Percentiles rank a stretch among this genome's conserved stretches.
phyloP scores from a whole-genome alignment of 2,888 invertebrate genomes.

The Cerceris ruficornis region DNA sequence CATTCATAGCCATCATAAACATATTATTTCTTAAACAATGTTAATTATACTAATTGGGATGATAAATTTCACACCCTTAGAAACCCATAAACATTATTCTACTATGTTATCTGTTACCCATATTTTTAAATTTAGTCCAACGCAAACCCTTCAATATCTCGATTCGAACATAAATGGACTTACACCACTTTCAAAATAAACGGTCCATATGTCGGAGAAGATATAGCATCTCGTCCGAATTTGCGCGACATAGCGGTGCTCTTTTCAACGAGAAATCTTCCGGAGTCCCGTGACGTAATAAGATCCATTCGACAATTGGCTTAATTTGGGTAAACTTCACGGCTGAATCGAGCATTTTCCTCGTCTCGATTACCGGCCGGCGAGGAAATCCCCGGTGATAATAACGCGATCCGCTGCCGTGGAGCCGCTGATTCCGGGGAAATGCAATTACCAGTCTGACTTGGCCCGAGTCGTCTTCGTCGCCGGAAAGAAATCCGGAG shows the following conservation, averaged over 20 bases:
- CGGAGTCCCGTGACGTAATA: constrained; percentile 19
- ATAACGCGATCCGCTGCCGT: constrained; percentile 48
- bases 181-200: no score
- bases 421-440: constrained; percentile 59
- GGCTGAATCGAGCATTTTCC: constrained; percentile 49
- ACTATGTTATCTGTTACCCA: no score
- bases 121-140: no score
- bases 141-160: no score
- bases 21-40: no score
- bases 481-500: constrained; percentile 54
- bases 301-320: constrained; percentile 55
- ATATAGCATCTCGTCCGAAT: neutral
- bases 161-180: no score
- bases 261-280: constrained; percentile 4
- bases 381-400: constrained; percentile 58
- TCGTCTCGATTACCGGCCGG: constrained; percentile 57
- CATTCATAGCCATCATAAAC: no score
- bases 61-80: no score
- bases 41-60: no score
- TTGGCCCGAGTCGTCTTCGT: constrained; percentile 40
- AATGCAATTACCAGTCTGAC: constrained; percentile 59
- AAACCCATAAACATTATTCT: no score
- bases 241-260: neutral
- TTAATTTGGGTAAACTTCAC: constrained; percentile 58
- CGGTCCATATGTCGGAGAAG: neutral